Conservation (phyloP, 37 sponge, comb jelly and placozoan genomes). For the Dysidea cf. avara region DNA sequence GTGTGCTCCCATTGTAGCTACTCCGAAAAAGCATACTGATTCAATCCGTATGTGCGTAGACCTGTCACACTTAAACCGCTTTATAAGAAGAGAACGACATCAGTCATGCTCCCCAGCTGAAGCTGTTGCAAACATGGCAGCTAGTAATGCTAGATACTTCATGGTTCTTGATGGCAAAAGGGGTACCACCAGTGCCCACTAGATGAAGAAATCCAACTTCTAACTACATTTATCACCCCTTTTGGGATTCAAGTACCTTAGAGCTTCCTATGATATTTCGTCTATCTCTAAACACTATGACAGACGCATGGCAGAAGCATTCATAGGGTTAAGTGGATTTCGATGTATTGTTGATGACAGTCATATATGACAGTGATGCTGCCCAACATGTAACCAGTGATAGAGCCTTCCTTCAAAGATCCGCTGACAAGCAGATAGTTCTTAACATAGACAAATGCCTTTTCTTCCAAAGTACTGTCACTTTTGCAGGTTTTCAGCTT, state of each 20-base stretch:
- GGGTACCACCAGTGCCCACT: constrained; percentile 53
- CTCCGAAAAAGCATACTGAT: no score
- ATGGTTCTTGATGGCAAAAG: constrained; percentile 26
- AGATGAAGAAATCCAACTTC: constrained; percentile 38
- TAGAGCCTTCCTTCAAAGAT: constrained; percentile 4
- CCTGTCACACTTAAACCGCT: no score
- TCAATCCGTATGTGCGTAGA: no score
- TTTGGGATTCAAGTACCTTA: constrained; percentile 42
- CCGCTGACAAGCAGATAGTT: no score
- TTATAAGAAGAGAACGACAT: no score
- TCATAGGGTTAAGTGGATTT: constrained; percentile 3
- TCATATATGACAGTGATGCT: constrained; percentile 37
- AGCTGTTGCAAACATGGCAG: constrained; percentile 41
- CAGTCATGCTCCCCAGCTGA: no score
- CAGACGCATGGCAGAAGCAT: constrained; percentile 46
- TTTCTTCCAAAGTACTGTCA: no score
- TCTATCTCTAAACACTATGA: constrained; percentile 53
- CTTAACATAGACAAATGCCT: constrained; percentile 38
- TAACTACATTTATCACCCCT: constrained; percentile 57
- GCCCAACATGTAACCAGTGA: constrained; percentile 16
- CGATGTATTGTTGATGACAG: constrained; percentile 27
- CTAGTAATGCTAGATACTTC: constrained; percentile 24
- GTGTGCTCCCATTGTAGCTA: no score
- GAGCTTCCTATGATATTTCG: no score
- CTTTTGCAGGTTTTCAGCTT: constrained; percentile 1